Conservation (phyloP, 2,113 vertebrate species). For the Porphyrio hochstetteri region DNA sequence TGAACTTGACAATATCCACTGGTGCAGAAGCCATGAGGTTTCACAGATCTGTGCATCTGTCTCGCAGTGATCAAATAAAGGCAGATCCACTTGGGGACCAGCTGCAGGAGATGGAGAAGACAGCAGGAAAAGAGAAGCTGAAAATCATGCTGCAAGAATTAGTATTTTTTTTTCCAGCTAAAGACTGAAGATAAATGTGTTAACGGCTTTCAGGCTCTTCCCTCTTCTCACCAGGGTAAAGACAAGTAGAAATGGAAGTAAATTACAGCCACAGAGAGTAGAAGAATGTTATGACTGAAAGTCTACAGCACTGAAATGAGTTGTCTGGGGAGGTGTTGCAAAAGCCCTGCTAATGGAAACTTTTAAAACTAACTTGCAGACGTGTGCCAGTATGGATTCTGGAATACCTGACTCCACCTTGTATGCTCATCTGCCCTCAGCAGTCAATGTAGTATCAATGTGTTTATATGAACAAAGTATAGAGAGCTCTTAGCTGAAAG, state of each 20-base stretch:
- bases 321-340: not conserved
- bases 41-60: not conserved
- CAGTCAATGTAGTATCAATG: not conserved
- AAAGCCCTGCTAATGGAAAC: not conserved
- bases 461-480: not conserved
- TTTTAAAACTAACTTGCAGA: not conserved
- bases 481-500: not conserved
- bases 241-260: not conserved
- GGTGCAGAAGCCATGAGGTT: not conserved
- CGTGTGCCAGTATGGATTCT: not conserved
- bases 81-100: accelerated
- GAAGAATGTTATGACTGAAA: not conserved
- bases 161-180: not conserved
- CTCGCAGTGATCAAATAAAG: not conserved
- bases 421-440: not conserved
- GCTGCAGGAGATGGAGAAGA: not conserved
- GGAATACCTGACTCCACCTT: not conserved
- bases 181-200: not conserved
- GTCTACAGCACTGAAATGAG: not conserved
- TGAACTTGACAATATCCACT: not conserved
- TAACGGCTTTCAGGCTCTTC: not conserved
- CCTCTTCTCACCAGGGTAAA: not conserved
- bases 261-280: not conserved
- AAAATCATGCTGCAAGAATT: not conserved
- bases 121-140: not conserved